Evolutionary conservation across 2,888 invertebrate genomes (phyloP).

Genomic region (Caenorhabditis japonica): DNA sequence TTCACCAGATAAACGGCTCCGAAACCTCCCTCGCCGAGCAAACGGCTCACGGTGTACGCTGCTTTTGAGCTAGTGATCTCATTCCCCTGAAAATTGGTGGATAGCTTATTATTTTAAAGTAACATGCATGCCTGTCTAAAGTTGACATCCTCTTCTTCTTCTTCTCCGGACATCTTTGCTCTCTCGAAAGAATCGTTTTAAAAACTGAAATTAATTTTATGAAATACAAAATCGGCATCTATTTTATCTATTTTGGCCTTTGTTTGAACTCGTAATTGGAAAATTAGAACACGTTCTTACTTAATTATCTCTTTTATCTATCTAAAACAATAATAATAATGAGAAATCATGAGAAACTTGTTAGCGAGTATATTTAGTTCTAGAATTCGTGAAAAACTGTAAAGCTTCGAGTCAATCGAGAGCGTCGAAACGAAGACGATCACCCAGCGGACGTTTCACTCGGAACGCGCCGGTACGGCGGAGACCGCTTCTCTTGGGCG

Average conservation of each 20-base stretch:
- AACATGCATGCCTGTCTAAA: slow-evolving; percentile 28
- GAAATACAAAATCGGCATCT: too few relatives aligned
- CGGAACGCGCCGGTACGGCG: slow-evolving; percentile 4
- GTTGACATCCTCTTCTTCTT: slow-evolving; percentile 51
- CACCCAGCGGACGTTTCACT: slow-evolving; percentile 9
- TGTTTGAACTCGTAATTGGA: too few relatives aligned
- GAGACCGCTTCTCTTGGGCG: slow-evolving; percentile 6
- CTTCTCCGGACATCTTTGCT: slow-evolving; percentile 36
- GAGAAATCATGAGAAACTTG: too few relatives aligned
- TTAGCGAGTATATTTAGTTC: slow-evolving; percentile 6
- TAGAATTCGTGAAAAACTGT: background rate
- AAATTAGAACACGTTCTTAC: too few relatives aligned
- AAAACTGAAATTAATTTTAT: too few relatives aligned
- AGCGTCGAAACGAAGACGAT: slow-evolving; percentile 13
- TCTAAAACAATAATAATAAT: too few relatives aligned
- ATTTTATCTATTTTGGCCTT: too few relatives aligned
- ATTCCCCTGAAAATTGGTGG: slow-evolving; percentile 43
- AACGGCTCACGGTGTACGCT: slow-evolving; percentile 58
- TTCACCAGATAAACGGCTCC: slow-evolving; percentile 67
- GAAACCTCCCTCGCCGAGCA: slow-evolving; percentile 71
- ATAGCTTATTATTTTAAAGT: too few relatives aligned
- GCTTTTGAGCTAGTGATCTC: slow-evolving; percentile 50
- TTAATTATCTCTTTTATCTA: too few relatives aligned
- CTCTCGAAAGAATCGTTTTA: background rate
- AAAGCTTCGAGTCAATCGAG: background rate